Conservation (phyloP, 2,888 invertebrate species). For the Muscina levida region DNA sequence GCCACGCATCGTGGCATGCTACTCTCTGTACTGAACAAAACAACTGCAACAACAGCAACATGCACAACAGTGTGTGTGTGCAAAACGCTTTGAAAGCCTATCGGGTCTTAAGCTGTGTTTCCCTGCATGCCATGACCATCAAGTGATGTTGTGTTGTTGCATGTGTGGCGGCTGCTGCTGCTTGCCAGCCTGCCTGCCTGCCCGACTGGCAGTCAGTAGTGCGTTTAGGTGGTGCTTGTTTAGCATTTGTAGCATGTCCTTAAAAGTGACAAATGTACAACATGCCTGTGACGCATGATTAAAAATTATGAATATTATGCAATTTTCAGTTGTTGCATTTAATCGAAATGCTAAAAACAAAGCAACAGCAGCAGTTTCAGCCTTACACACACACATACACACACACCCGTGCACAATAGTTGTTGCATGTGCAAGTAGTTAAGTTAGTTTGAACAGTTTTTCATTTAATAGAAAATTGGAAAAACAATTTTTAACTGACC, state of each 20-base stretch:
- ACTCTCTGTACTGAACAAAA: constrained; percentile 25
- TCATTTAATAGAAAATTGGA: constrained; percentile 35
- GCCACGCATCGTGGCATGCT: constrained; percentile 49
- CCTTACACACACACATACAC: no score
- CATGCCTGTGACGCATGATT: constrained; percentile 65
- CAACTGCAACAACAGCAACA: constrained; percentile 20
- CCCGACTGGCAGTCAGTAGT: not conserved
- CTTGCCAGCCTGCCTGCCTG: not conserved
- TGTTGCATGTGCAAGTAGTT: no score
- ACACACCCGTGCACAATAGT: not conserved
- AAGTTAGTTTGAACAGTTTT: constrained; percentile 1
- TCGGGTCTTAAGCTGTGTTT: constrained; percentile 46
- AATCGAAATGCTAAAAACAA: constrained; percentile 29
- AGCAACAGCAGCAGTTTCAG: constrained; percentile 5
- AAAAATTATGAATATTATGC: constrained; percentile 65
- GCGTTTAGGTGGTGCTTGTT: constrained; percentile 49
- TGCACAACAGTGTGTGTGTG: no score
- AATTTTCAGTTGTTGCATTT: constrained; percentile 48
- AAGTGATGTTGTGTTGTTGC: constrained; percentile 10
- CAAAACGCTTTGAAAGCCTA: constrained; percentile 38
- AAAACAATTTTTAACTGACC: not conserved
- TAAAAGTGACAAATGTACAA: constrained; percentile 66
- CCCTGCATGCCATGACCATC: constrained; percentile 10
- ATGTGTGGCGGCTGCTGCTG: constrained; percentile 7
- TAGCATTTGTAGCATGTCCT: constrained; percentile 63